Conservation (phyloP, 2,113 vertebrate species). For the Crotalus horridus region DNA sequence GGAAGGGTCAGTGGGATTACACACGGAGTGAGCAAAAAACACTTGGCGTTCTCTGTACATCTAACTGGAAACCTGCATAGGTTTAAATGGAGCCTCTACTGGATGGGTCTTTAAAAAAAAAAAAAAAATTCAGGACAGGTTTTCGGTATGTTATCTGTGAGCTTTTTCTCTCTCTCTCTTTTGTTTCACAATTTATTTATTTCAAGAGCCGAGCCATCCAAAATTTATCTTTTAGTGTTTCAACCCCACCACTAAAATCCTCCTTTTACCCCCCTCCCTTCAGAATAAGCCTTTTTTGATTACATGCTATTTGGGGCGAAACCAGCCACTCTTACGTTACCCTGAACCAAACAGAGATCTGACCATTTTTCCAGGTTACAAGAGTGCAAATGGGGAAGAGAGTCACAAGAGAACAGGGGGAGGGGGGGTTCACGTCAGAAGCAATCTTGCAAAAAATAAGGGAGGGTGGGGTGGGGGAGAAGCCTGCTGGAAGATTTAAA, state of each 20-base stretch:
- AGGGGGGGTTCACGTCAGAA: constrained; percentile 76
- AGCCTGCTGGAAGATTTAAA: constrained; percentile 70
- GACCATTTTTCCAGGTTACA: constrained; percentile 90
- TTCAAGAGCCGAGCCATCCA: constrained; percentile 80
- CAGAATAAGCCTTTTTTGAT: constrained; percentile 82
- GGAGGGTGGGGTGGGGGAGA: constrained; percentile 29
- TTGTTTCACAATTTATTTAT: neutral
- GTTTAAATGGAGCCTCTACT: constrained; percentile 68
- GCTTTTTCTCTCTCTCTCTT: constrained; percentile 38
- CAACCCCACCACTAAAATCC: constrained; percentile 79
- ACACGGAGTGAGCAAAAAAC: constrained; percentile 85
- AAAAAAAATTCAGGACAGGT: constrained; percentile 67
- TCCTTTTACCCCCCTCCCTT: constrained; percentile 52
- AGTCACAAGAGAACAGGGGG: constrained; percentile 83
- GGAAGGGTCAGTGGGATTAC: constrained; percentile 76
- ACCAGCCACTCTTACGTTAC: constrained; percentile 79
- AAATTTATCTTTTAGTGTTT: constrained; percentile 87
- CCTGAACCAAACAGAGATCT: constrained; percentile 82
- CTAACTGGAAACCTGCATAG: constrained; percentile 85
- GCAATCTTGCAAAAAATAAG: constrained; percentile 64
- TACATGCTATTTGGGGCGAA: constrained; percentile 84
- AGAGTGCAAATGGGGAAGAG: constrained; percentile 97
- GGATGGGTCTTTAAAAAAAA: constrained; percentile 18
- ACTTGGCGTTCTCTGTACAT: constrained; percentile 79
- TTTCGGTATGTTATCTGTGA: constrained; percentile 74